A percentile compares a stretch with the other conserved stretches of the same genome.
phyloP scores from a whole-genome alignment of 2,113 vertebrate genomes.

The Apeltes quadracus region DNA sequence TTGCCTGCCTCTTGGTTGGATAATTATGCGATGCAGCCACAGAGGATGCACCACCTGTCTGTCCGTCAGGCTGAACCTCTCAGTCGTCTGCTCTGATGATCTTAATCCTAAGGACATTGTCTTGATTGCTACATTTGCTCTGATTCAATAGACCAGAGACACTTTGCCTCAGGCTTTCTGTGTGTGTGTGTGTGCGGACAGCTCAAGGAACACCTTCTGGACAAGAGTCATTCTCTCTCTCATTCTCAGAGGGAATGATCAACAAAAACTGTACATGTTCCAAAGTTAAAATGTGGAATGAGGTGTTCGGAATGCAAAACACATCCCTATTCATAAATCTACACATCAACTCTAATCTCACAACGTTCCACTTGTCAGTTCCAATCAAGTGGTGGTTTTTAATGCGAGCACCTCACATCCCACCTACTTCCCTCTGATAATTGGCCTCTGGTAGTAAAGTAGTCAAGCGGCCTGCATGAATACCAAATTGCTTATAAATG shows the following conservation, averaged over 20 bases:
- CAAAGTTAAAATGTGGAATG: neutral
- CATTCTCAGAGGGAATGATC: neutral
- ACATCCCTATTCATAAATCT: neutral
- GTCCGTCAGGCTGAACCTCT: slow-evolving; percentile 15
- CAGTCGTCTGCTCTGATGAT: slow-evolving; percentile 3
- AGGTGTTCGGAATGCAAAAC: neutral
- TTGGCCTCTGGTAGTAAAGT: slow-evolving; percentile 21
- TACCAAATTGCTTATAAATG: slow-evolving; percentile 8
- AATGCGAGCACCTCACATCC: neutral
- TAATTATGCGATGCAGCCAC: neutral
- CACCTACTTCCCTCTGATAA: slow-evolving; percentile 33
- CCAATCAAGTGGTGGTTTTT: slow-evolving; percentile 20
- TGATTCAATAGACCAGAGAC: slow-evolving; percentile 36
- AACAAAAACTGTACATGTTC: neutral
- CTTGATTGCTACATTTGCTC: slow-evolving; percentile 39
- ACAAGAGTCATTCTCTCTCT: neutral
- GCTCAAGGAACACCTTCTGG: neutral
- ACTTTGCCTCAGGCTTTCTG: slow-evolving; percentile 22
- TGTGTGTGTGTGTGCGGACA: slow-evolving; percentile 19
- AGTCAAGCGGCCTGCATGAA: slow-evolving; percentile 21
- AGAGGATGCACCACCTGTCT: neutral
- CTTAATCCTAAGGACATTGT: slow-evolving; percentile 44
- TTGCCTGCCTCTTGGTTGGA: neutral
- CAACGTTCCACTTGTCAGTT: slow-evolving; percentile 36
- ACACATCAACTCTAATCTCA: slow-evolving; percentile 23